These are phyloP conservation scores for Pyralis farinalis DNA, from an alignment of 2,888 invertebrate species.

Conservation along the genomic window DNA sequence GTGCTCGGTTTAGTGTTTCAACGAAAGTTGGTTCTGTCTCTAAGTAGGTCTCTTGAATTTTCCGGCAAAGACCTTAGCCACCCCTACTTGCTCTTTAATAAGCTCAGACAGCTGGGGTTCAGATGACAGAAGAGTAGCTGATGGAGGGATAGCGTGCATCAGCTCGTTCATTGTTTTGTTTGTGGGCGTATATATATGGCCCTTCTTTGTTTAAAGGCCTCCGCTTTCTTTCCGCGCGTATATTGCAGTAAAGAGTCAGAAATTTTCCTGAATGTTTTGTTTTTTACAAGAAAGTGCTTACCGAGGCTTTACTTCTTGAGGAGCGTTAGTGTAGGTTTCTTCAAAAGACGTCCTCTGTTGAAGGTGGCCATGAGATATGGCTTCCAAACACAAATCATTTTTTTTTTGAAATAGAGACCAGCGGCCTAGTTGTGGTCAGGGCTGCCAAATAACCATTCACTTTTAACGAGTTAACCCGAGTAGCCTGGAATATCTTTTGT, in stretches of 20 bases:
- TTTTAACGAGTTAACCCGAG: constrained; percentile 15
- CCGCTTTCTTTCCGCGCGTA: background rate
- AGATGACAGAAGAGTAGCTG: background rate
- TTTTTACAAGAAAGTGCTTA: background rate
- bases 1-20: too few relatives aligned
- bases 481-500: constrained; percentile 20
- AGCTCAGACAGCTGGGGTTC: background rate
- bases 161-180: background rate
- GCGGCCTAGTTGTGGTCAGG: constrained; percentile 15
- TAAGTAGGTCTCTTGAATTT: constrained; percentile 2
- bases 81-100: background rate
- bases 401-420: constrained; percentile 8
- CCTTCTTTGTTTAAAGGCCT: background rate
- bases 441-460: constrained; percentile 13
- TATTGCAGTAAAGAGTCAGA: background rate
- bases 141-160: background rate
- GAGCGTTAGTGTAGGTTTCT: constrained; percentile 3
- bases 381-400: constrained; percentile 13
- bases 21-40: too few relatives aligned
- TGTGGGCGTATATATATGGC: background rate
- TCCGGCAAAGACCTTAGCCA: constrained; percentile 15
- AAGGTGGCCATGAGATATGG: constrained; percentile 12
- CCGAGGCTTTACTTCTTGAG: background rate
- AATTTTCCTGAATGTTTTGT: background rate
- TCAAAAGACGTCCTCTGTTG: constrained; percentile 12